Evolutionary conservation across 1,140 invertebrate species (phyloP).

Genomic region (Drosophila murphyi): DNA sequence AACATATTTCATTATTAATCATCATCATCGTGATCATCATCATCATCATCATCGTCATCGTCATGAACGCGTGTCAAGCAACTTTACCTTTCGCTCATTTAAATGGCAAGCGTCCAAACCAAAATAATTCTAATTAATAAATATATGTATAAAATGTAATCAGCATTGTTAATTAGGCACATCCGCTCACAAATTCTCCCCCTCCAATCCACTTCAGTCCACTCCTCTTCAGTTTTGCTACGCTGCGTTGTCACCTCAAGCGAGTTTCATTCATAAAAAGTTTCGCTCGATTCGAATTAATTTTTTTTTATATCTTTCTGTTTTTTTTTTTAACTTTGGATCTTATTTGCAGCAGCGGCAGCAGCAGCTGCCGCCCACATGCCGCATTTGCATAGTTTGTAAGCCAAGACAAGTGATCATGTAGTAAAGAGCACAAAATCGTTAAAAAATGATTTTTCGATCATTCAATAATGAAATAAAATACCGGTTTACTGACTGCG

Average conservation of each 20-base stretch:
- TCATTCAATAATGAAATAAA: constrained; percentile 64
- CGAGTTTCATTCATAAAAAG: constrained; percentile 75
- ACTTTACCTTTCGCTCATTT: constrained; percentile 65
- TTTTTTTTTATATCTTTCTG: neutral
- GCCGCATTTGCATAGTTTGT: constrained; percentile 75
- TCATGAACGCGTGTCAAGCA: constrained; percentile 14
- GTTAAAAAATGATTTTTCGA: constrained; percentile 72
- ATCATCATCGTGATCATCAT: neutral
- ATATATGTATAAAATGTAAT: constrained; percentile 71
- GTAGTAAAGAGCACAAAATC: constrained; percentile 76
- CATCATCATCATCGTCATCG: neutral
- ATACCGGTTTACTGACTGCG: constrained; percentile 52
- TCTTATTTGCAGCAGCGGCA: constrained; percentile 38
- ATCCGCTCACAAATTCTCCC: constrained; percentile 56
- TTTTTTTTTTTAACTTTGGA: constrained; percentile 1
- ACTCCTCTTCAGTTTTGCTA: constrained; percentile 7
- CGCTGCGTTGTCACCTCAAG: constrained; percentile 42
- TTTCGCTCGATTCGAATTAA: constrained; percentile 18
- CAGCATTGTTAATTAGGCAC: constrained; percentile 80
- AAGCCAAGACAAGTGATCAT: constrained; percentile 69
- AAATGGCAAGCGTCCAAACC: constrained; percentile 47
- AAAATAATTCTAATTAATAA: constrained; percentile 77
- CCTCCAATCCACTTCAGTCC: constrained; percentile 20
- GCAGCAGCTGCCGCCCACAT: constrained; percentile 61
- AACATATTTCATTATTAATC: neutral